Percentiles rank a stretch among this genome's conserved stretches.
These are phyloP conservation scores for Scaptomyza reducta DNA, from an alignment of 2,888 invertebrate genomes.

Conservation along the genomic window DNA sequence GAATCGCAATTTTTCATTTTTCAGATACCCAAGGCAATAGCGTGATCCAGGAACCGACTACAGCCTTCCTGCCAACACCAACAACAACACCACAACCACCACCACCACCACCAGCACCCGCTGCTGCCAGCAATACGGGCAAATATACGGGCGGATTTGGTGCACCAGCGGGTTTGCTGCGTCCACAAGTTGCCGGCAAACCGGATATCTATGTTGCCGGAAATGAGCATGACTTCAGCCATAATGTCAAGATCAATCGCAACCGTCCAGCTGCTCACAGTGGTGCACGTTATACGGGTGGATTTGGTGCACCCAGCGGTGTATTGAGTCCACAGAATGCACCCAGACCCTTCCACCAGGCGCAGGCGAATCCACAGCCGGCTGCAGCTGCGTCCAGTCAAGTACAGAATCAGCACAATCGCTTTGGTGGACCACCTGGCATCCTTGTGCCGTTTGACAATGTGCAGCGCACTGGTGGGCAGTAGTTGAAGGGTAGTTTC, in stretches of 20 bases:
- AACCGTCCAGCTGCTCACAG: conserved; percentile 27
- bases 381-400: conserved; percentile 8
- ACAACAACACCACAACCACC: no score
- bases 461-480: conserved; percentile 57
- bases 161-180: conserved; percentile 56
- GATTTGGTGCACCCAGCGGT: conserved; percentile 75
- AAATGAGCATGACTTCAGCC: conserved; percentile 53
- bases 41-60: conserved; percentile 6
- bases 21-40: conserved; percentile 7
- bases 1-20: no score
- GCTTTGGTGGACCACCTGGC: conserved; percentile 84
- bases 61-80: background rate
- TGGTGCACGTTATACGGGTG: conserved; percentile 70
- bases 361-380: conserved; percentile 19
- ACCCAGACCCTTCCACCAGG: conserved; percentile 63
- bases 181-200: conserved; percentile 35
- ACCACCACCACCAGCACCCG: conserved; percentile 9
- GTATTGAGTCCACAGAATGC: conserved; percentile 63
- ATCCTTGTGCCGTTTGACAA: conserved; percentile 82
- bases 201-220: conserved; percentile 68
- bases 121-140: conserved; percentile 39
- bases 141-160: conserved; percentile 83
- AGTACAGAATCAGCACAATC: conserved; percentile 42
- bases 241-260: conserved; percentile 21
- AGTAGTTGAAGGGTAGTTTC: conserved; percentile 37